Evolutionary conservation across 2,888 invertebrate genomes (phyloP), one percentile per base, ranked within the genome.

Genomic region (Phorcus lineatus): DNA sequence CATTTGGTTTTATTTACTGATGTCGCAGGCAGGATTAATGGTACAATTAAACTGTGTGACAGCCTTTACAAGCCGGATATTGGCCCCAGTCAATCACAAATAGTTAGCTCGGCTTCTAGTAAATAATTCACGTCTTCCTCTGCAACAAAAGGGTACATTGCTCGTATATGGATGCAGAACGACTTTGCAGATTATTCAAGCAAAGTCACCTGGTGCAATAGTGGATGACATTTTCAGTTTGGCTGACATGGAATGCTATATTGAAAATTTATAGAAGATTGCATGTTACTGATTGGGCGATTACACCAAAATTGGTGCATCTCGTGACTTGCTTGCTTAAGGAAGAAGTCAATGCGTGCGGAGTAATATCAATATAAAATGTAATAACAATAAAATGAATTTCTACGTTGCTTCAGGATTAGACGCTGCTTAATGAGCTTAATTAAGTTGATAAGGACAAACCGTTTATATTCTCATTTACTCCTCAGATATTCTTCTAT

Each of bases 1-100:
- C 31, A 36, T n/a, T 40, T 19, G 17, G 70, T 70, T 70, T 70
- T 70, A 70, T 70, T 70, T 70, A 70, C 70, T 36, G 70, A 70
- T 70, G 70, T 70, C 17, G 70, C 70, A 70, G 40, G 36, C 31
- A 36, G 70, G 70, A 70, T 70, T 70, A 70, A 70, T 70, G 70
- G 31, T 19, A 36, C 70, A 70, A 70, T 70, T 70, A 70, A 36
- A 70, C 70, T 70, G 70, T 70, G 40, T 70, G 70, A 36, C 70
- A 70, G 70, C 40, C 70, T 36, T 70, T 70, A 19, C 70, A 17
- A 31, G 36, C 31, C 70, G 70, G 70, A 70, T 70, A 70, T 70
- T 70, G 70, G 70, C 36, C 36, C 36, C 70, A 70, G 36, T 70
- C 70, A 70, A 70, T 70, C 36, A 70, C 31, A 70, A 36, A 36